Evolutionary conservation across 2,888 invertebrate species (phyloP), one percentile per base, ranked within the genome.

Genomic region (Selenia dentaria): DNA sequence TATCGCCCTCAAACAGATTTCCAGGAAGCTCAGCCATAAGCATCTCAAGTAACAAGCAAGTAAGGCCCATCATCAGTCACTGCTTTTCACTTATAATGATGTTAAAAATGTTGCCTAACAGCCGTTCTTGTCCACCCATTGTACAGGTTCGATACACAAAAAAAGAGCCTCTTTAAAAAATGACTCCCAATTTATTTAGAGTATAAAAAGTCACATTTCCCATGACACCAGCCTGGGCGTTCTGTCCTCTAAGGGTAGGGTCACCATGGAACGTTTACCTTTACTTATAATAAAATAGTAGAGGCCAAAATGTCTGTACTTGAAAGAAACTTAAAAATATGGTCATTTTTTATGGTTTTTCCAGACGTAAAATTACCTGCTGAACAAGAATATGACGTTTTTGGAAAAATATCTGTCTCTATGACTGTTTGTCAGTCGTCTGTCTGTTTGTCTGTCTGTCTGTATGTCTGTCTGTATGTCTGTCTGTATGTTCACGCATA

Each of bases 81-180:
- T 56, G 71, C 77, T 80, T 83, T 85, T 83, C 83, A 87, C 79
- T 86, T 89, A 90, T 90, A 90, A 90, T 89, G 90, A 90, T 90
- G 88, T 90, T 87, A 83, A 85, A 83, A 86, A 87, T 78, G 85
- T 88, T 79, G 82, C 87, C 75, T 83, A 88, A 89, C 86, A 86
- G 83, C 66, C 79, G 70, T 75, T 78, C 80, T 74, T 90, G 88
- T 89, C 87, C 85, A 82, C 86, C 88, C 85, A 89, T 89, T 90
- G 88, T 89, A 86, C 68, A 54, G 48, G 73, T 74, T 80, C 84
- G 77, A 80, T 85, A 76, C 65, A 66, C 75, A 74, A 79, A 84
- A 69, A 81, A 77, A 74, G 47, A 36, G 43, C 64, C 63, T 64
- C 56, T 77, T 77, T 84, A 80, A 89, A 86, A 90, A 89, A 90